Percentiles rank a stretch among this genome's conserved stretches.
Evolutionary conservation across 2,797 vertebrate species (phyloP).

Genomic region (Margarornis squamiger): DNA sequence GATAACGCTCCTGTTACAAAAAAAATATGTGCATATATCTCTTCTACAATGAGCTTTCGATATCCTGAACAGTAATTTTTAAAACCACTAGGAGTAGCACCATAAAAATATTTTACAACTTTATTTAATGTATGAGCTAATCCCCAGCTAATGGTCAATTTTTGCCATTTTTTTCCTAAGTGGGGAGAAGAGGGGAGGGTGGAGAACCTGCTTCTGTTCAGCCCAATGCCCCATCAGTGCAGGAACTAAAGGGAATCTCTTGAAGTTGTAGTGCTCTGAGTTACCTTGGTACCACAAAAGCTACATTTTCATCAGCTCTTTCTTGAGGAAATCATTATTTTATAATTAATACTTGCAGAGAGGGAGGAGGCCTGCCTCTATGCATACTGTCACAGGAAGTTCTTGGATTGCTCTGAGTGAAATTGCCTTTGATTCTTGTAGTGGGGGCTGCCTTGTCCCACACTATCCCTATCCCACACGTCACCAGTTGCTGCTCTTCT

Average conservation of each 20-base stretch:
- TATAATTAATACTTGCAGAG: not conserved
- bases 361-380: not conserved
- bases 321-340: not conserved
- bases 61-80: conserved; percentile 40
- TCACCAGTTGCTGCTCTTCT: not conserved
- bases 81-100: not conserved
- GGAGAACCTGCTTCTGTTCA: not conserved
- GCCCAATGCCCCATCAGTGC: not conserved
- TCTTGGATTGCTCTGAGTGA: not conserved
- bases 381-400: not conserved
- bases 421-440: not conserved
- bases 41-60: conserved; percentile 23
- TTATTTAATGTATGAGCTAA: conserved; percentile 58
- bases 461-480: rapidly evolving
- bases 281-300: not conserved
- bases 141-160: conserved; percentile 43
- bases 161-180: not conserved
- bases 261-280: not conserved
- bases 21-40: not conserved
- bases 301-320: not conserved
- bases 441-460: not conserved
- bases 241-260: not conserved
- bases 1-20: conserved; percentile 57
- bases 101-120: conserved; percentile 48
- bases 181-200: not conserved